Base-by-base conservation (phyloP, 2,113 vertebrate species). In the Numida meleagris region DNA sequence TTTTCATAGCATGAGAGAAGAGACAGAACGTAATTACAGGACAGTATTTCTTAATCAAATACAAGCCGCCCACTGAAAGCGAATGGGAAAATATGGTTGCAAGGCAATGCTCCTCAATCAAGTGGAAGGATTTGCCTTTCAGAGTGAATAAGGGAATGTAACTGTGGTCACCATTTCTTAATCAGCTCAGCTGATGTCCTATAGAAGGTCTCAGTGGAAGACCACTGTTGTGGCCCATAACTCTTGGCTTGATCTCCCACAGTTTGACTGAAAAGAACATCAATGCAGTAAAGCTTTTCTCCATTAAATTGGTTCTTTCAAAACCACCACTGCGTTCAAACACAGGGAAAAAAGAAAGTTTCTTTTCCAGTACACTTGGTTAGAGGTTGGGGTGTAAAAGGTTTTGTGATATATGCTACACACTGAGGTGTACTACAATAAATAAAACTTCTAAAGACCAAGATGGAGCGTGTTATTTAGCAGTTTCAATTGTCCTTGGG, bases 171-270 rank as follows among this genome's bases (percentile, higher is more conserved):
- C 82, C 51, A 50, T 40, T 59, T 70, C 92, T 85, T 33, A 71
- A 77, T 88, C 86, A 40, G 82, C 87, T 94, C 90, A 89, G 94
- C 95, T 96, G 90, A 93, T 71, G 86, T 38, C 76, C 96, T 74
- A 82, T 40, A 75, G 66, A 90, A 93, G 67, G 12, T 40, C 67
- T 82, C 94, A 79, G 79, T 62, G 82, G 50, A 61, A 45, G 65
- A 38, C 88, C 92, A 90, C 73, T 88, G 70, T 86, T 88, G 66
- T 25, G 84, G 84, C 79, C 82, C 46, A 86, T 19, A 97, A 91
- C 92, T 95, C 96, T 89, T 92, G 72, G 63, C 81, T 82, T 73
- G 71, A 89, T 80, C 85, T 88, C 77, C 93, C 61, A 93, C 11
- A 61, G 36, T 93, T 73, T 8, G 91, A 8, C 86, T 86, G 70